phyloP scores from a whole-genome alignment of 2,113 vertebrate species.

The Paraplagusia blochii region DNA sequence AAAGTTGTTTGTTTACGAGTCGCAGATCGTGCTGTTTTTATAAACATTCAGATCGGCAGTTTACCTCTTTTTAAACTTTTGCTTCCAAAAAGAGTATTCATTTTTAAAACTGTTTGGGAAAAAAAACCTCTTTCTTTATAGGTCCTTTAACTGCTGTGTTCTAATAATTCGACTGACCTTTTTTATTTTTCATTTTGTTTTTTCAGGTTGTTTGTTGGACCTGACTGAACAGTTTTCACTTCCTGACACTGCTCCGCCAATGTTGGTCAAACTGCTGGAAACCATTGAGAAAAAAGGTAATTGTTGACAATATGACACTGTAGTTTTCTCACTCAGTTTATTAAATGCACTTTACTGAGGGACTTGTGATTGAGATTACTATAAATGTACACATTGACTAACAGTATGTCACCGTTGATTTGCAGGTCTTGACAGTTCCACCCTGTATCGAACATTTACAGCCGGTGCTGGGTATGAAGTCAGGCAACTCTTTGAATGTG shows the following conservation, averaged over 20 bases:
- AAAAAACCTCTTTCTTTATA: constrained; percentile 1
- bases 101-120: background rate
- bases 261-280: constrained; percentile 86
- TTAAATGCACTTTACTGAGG: background rate
- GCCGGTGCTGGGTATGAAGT: constrained; percentile 83
- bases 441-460: constrained; percentile 87
- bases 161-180: background rate
- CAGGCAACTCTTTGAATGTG: constrained; percentile 88
- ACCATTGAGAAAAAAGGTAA: constrained; percentile 93
- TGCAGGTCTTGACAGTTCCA: constrained; percentile 88
- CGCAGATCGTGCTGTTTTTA: constrained; percentile 1
- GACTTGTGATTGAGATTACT: background rate
- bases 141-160: background rate
- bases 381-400: background rate
- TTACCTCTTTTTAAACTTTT: no score
- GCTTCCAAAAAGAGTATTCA: no score
- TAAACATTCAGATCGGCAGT: background rate
- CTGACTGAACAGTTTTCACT: constrained; percentile 89
- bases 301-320: constrained; percentile 1
- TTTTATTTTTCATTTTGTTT: background rate
- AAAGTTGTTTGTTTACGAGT: constrained; percentile 4
- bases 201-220: constrained; percentile 82
- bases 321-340: background rate
- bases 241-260: constrained; percentile 82
- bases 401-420: background rate